phyloP scores from a whole-genome alignment of 2,888 invertebrate species.

The Onchidella celtica region DNA sequence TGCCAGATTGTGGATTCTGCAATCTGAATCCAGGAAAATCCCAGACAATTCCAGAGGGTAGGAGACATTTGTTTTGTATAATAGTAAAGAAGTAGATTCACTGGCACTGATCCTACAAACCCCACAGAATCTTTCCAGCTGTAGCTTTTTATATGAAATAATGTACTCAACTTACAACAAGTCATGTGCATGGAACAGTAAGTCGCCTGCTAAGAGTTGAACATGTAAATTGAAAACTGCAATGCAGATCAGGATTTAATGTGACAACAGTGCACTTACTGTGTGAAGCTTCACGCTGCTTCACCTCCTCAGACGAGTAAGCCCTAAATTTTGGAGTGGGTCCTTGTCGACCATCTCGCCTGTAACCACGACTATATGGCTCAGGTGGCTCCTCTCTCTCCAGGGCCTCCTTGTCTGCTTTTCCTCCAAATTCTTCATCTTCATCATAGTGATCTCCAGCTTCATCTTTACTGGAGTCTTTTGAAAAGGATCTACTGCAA shows the following conservation, averaged over 20 bases:
- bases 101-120: too few species aligned
- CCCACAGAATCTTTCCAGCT: too few species aligned
- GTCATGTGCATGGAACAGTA: too few species aligned
- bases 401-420: constrained; percentile 43
- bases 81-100: too few species aligned
- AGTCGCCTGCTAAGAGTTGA: too few species aligned
- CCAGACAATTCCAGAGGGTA: too few species aligned
- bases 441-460: constrained; percentile 47
- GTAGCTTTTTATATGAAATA: too few species aligned
- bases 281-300: constrained; percentile 49
- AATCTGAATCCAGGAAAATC: too few species aligned
- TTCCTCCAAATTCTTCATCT: constrained; percentile 29
- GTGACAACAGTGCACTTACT: constrained; percentile 20
- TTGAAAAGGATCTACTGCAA: constrained; percentile 42
- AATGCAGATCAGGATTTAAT: not conserved
- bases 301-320: constrained; percentile 53
- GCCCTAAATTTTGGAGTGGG: constrained; percentile 54
- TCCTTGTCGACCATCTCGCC: constrained; percentile 49
- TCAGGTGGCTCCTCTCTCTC: constrained; percentile 41
- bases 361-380: constrained; percentile 27
- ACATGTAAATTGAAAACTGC: too few species aligned
- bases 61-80: too few species aligned
- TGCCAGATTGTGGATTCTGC: too few species aligned
- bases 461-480: constrained; percentile 51
- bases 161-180: too few species aligned